phyloP scores from a whole-genome alignment of 2,797 vertebrate genomes.

The Rhyacichthys aspro region DNA sequence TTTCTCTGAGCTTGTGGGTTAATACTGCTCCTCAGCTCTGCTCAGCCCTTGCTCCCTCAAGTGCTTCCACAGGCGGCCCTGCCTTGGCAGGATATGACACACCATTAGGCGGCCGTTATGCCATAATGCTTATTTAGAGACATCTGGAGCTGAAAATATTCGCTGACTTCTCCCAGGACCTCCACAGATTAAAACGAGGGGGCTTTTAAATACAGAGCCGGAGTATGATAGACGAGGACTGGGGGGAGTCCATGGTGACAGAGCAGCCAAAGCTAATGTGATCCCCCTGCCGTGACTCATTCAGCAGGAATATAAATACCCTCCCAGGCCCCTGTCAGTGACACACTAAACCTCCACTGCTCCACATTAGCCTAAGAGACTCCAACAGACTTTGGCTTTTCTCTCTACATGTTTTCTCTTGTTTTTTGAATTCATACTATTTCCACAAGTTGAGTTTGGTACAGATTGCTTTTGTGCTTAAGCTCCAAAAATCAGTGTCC shows the following conservation, averaged over 20 bases:
- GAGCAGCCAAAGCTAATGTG: slow-evolving; percentile 67
- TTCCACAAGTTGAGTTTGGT: no score
- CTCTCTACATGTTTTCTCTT: slow-evolving; percentile 19
- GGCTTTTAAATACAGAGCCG: slow-evolving; percentile 38
- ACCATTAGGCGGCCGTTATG: slow-evolving; percentile 46
- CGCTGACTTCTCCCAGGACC: slow-evolving; percentile 56
- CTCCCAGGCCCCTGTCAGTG: slow-evolving; percentile 50
- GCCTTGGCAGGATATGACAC: slow-evolving; percentile 59
- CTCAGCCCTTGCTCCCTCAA: slow-evolving; percentile 49
- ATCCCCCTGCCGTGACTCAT: slow-evolving; percentile 69
- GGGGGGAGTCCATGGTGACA: slow-evolving; percentile 49
- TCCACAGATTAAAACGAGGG: slow-evolving; percentile 48
- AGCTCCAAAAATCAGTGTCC: no score
- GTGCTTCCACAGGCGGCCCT: slow-evolving; percentile 57
- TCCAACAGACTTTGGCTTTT: slow-evolving; percentile 30
- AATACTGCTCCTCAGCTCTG: slow-evolving; percentile 49
- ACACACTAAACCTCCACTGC: slow-evolving; percentile 49
- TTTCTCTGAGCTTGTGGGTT: slow-evolving; percentile 37
- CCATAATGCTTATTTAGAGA: slow-evolving; percentile 58
- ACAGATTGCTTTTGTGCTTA: no score
- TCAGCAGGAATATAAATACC: slow-evolving; percentile 70
- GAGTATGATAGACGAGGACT: slow-evolving; percentile 1
- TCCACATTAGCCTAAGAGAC: slow-evolving; percentile 55
- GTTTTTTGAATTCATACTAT: slow-evolving; percentile 26
- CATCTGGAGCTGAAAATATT: slow-evolving; percentile 63